Evolutionary conservation across 2,797 vertebrate species (phyloP).

Genomic region (Phoebastria nigripes): DNA sequence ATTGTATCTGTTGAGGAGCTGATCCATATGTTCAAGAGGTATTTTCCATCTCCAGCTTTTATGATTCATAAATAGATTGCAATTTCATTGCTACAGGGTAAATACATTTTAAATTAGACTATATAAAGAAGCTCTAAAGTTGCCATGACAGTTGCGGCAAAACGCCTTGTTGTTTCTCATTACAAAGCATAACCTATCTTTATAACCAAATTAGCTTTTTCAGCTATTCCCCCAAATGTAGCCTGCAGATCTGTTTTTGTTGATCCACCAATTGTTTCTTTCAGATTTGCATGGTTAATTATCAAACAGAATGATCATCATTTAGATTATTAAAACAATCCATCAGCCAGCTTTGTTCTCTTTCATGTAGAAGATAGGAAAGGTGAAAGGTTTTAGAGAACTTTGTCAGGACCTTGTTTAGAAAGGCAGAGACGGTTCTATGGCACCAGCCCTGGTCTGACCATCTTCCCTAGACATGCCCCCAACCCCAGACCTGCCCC

Average conservation of each 20-base stretch:
- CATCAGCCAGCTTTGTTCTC: neutral
- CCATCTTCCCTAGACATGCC: neutral
- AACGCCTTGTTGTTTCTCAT: constrained; percentile 12
- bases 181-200: constrained; percentile 35
- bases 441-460: neutral
- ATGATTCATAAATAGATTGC: constrained; percentile 8
- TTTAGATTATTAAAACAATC: constrained; percentile 36
- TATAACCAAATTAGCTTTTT: constrained; percentile 41
- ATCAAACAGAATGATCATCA: neutral
- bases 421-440: neutral
- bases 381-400: neutral
- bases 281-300: constrained; percentile 18
- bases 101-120: constrained; percentile 47
- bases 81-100: neutral
- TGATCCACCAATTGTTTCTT: constrained; percentile 19
- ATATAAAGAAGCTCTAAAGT: constrained; percentile 11
- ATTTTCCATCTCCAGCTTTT: constrained; percentile 18
- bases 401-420: neutral
- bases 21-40: neutral
- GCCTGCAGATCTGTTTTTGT: constrained; percentile 31
- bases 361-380: neutral
- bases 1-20: neutral
- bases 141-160: constrained; percentile 32
- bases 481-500: neutral
- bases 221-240: neutral